Base-by-base conservation (phyloP, 2,888 invertebrate species). In the Polymixis flavicincta region DNA sequence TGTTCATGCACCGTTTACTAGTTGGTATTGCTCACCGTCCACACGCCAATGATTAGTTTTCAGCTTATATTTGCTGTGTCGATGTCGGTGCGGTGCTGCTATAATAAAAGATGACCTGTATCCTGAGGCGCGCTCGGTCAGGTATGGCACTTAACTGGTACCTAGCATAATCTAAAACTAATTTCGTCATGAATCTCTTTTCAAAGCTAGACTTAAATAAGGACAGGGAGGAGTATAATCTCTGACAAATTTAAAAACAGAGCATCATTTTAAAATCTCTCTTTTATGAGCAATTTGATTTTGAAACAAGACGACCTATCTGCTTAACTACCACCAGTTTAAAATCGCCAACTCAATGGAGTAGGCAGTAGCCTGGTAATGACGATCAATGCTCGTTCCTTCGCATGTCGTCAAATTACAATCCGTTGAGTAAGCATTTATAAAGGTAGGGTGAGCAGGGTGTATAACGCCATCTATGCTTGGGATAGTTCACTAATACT, bases 401-500 rank as follows among this genome's bases (percentile, higher is more conserved):
- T 22, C 1, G 28, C 52, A n/a, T 19, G n/a, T 66, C 66, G 8
- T 59, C 57, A 76, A 55, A 64, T 54, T 37, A 71, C 54, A 48
- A 4, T 57, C 17, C 17, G 7, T 17, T 14, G 2, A 9, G 1
- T 52, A 22, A 17, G 8, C 0, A 22, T 17, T 32, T 8, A 37
- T 28, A n/a, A 11, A 5, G 14, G 19, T 25, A 48, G 22, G 28
- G 28, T 65, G 22, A 14, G 25, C 48, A 28, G 22, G 1, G 8
- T 17, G 42, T n/a, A 5, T 14, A 63, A 9, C 63, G 57, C 76
- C 80, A 80, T 80, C 80, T 80, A 59, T 71, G 13, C 4, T 28
- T 25, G 9, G 14, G 0, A 25, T 17, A 13, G 25, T 8, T 6
- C 13, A 80, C 65, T 63, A 65, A 32, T 37, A 25, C 17, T 7